phyloP scores from a whole-genome alignment of 2,113 vertebrate species.

The Cygnus buccinator region DNA sequence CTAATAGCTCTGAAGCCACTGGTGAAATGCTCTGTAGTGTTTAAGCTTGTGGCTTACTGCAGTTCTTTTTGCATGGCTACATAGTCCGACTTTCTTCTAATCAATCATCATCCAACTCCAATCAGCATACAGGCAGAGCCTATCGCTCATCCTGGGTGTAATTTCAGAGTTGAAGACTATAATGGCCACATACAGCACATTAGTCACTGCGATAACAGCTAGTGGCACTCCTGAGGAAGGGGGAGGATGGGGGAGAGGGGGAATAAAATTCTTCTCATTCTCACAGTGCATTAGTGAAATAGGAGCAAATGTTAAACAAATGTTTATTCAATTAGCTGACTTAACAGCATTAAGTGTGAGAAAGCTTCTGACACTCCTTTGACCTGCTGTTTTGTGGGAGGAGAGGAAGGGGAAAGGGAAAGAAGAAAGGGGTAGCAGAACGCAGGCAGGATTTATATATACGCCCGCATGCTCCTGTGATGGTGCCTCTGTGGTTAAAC shows the following conservation, averaged over 20 bases:
- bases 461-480: background rate
- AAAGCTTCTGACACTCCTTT: conserved; percentile 45
- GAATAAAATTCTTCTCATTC: conserved; percentile 58
- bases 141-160: conserved; percentile 73
- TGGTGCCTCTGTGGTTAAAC: conserved; percentile 31
- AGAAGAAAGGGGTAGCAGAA: background rate
- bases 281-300: conserved; percentile 53
- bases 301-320: conserved; percentile 69
- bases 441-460: background rate
- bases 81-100: conserved; percentile 68
- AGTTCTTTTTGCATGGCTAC: conserved; percentile 66
- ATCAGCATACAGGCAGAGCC: conserved; percentile 68
- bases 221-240: conserved; percentile 35
- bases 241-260: background rate
- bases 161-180: conserved; percentile 70
- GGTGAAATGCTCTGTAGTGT: conserved; percentile 66
- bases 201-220: conserved; percentile 57
- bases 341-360: conserved; percentile 56
- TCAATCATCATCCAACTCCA: conserved; percentile 78
- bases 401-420: background rate
- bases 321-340: conserved; percentile 68
- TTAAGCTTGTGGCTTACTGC: conserved; percentile 68
- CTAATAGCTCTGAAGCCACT: conserved; percentile 72
- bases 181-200: conserved; percentile 65
- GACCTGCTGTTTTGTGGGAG: background rate